Evolutionary conservation across 2,113 vertebrate species (phyloP).

Genomic region (Peromyscus leucopus): DNA sequence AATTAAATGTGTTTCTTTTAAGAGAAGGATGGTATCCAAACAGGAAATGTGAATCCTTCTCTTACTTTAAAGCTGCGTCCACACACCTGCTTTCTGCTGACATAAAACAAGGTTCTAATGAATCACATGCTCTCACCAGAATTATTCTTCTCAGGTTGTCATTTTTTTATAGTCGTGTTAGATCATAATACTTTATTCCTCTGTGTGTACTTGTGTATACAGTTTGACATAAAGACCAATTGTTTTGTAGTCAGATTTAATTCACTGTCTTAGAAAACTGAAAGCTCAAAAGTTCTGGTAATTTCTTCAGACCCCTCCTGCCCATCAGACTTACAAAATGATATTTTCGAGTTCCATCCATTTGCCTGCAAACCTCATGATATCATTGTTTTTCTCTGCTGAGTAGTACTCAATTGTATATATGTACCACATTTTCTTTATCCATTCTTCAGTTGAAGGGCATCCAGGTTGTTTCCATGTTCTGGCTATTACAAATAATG

Average conservation of each 20-base stretch:
- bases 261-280: constrained; percentile 68
- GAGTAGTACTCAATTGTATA: too few species aligned
- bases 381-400: too few species aligned
- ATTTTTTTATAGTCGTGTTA: constrained; percentile 63
- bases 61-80: constrained; percentile 57
- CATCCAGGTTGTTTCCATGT: too few species aligned
- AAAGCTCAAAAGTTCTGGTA: not conserved
- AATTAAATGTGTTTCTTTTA: constrained; percentile 40
- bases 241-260: constrained; percentile 76
- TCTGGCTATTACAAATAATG: too few species aligned
- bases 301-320: constrained; percentile 23
- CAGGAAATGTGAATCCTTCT: constrained; percentile 67
- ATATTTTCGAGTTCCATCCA: too few species aligned
- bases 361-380: too few species aligned
- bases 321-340: constrained; percentile 60
- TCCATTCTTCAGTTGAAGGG: too few species aligned
- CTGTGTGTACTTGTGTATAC: not conserved
- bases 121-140: constrained; percentile 44
- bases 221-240: constrained; percentile 28
- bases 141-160: constrained; percentile 41
- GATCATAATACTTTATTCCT: constrained; percentile 40
- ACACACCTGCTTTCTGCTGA: constrained; percentile 49
- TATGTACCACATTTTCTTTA: too few species aligned
- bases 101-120: constrained; percentile 33
- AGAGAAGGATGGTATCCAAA: constrained; percentile 19